A percentile compares a stretch with the other conserved stretches of the same genome.
phyloP scores from a whole-genome alignment of 2,113 vertebrate species.

The human region GRCh38 chr1:28665001-28665500 shows the following conservation, averaged over 20 bases:
- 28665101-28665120: neutral
- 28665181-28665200: neutral
- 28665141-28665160: neutral
- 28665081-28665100: neutral
- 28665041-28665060: neutral
- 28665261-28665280: neutral
- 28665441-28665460: neutral
- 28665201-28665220: neutral
- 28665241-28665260: neutral
- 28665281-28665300: neutral
- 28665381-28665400: neutral
- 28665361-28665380: neutral
- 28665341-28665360: neutral
- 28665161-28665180: neutral
- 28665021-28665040: neutral
- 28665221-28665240: neutral
- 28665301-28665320: neutral
- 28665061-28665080: neutral
- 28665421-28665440: neutral
- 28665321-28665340: neutral
- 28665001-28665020: too few species aligned
- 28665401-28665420: neutral
- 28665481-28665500: neutral
- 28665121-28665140: neutral
- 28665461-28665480: neutral